Percentiles rank a stretch among this genome's conserved stretches.
phyloP scores from a whole-genome alignment of 2,113 vertebrate genomes.

The Macrotus californicus region DNA sequence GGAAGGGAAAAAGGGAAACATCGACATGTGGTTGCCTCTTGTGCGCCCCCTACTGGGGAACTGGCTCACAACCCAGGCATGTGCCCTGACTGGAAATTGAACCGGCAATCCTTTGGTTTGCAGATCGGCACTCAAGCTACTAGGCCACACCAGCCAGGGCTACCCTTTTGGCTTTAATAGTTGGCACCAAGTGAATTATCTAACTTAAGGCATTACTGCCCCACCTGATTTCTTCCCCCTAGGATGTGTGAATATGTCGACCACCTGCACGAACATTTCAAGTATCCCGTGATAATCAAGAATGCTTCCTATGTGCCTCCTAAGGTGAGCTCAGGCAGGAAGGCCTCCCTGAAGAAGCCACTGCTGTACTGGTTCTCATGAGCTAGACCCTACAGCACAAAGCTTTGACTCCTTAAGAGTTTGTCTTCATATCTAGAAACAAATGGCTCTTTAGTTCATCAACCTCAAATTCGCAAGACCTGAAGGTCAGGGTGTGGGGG shows the following conservation, averaged over 20 bases:
- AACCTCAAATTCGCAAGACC: neutral
- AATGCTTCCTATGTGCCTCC: constrained; percentile 85
- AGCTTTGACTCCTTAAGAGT: neutral
- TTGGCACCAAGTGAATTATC: neutral
- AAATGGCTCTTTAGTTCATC: neutral
- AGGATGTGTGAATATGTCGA: constrained; percentile 92
- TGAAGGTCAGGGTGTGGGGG: neutral
- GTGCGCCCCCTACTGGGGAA: no score
- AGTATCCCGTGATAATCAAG: constrained; percentile 81
- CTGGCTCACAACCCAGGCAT: no score
- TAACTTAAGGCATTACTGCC: neutral
- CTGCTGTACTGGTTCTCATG: neutral
- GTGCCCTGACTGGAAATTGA: no score
- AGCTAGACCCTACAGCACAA: neutral
- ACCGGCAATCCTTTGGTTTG: no score
- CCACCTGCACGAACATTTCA: constrained; percentile 89
- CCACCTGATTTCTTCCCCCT: neutral
- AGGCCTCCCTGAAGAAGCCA: neutral
- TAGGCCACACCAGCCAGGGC: no score
- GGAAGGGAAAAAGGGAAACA: no score
- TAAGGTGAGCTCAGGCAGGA: constrained; percentile 69
- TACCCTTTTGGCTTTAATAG: neutral
- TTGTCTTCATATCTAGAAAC: constrained; percentile 8
- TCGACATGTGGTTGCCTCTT: no score
- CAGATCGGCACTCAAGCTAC: no score